These are phyloP conservation scores for Brenthis hecate DNA, from an alignment of 2,888 invertebrate genomes.

Conservation along the genomic window DNA sequence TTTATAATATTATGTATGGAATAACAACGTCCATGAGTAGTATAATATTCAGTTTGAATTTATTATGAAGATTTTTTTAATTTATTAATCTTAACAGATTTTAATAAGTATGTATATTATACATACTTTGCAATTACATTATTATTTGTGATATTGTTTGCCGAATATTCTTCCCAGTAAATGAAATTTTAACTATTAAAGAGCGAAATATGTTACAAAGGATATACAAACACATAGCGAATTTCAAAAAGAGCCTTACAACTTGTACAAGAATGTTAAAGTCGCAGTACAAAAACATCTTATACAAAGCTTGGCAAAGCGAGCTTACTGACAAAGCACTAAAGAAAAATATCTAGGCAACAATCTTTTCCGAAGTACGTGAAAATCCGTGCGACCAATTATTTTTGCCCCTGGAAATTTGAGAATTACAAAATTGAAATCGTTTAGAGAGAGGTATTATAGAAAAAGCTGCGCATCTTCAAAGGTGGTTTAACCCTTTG, in stretches of 20 bases:
- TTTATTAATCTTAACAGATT: too few relatives aligned
- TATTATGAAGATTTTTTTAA: too few relatives aligned
- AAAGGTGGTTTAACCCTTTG: conserved; percentile 80
- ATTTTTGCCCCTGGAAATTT: conserved; percentile 78
- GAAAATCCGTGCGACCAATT: conserved; percentile 77
- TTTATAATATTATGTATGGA: too few relatives aligned
- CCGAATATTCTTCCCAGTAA: neutral
- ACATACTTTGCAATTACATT: neutral
- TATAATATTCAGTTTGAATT: too few relatives aligned
- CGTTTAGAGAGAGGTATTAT: conserved; percentile 79
- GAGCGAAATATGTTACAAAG: conserved; percentile 17
- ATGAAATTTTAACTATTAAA: conserved; percentile 9
- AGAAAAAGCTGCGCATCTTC: conserved; percentile 82
- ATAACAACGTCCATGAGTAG: too few relatives aligned
- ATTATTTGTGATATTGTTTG: neutral
- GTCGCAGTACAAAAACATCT: conserved; percentile 24
- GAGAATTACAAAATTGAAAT: conserved; percentile 81
- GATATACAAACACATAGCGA: conserved; percentile 22
- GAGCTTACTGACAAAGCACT: conserved; percentile 25
- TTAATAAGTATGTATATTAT: too few relatives aligned
- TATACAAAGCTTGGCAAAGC: conserved; percentile 24
- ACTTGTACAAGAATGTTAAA: conserved; percentile 26
- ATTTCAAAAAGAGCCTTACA: conserved; percentile 16
- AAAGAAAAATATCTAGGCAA: conserved; percentile 25
- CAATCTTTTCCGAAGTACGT: conserved; percentile 47